Percentiles rank a stretch among this genome's conserved stretches.
Conservation (phyloP, 2,888 invertebrate genomes). For the Aspidiotus destructor region DNA sequence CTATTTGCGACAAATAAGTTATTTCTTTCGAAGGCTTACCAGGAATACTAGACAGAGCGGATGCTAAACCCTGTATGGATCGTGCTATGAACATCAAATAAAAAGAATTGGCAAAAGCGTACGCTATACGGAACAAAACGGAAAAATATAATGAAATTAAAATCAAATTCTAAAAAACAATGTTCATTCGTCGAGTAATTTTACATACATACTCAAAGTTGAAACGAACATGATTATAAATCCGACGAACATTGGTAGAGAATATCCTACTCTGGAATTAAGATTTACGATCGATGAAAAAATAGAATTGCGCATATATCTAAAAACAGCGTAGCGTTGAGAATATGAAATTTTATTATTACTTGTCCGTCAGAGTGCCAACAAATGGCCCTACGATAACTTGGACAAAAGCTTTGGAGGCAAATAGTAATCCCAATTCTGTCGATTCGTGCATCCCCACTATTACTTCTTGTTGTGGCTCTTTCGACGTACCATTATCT, state of each 20-base stretch:
- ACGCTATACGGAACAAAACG: slow-evolving; percentile 53
- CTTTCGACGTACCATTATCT: slow-evolving; percentile 38
- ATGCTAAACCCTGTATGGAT: slow-evolving; percentile 94
- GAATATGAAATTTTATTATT: slow-evolving; percentile 34
- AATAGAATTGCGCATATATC: not conserved
- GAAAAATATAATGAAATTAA: not conserved
- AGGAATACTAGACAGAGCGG: slow-evolving; percentile 96
- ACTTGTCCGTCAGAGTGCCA: slow-evolving; percentile 96
- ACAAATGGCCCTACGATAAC: slow-evolving; percentile 94
- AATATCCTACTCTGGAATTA: slow-evolving; percentile 84
- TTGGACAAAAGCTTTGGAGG: slow-evolving; percentile 96
- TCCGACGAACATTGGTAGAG: slow-evolving; percentile 97
- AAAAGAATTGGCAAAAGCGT: slow-evolving; percentile 94
- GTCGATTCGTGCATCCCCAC: slow-evolving; percentile 84
- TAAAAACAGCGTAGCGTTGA: not conserved
- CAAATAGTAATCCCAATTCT: slow-evolving; percentile 95
- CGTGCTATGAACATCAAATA: slow-evolving; percentile 86
- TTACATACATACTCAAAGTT: slow-evolving; percentile 64
- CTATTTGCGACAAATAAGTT: not conserved
- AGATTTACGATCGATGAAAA: slow-evolving; percentile 20
- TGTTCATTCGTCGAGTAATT: not conserved
- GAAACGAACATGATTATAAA: slow-evolving; percentile 98
- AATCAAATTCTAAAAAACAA: not conserved
- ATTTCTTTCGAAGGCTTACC: slow-evolving; percentile 46
- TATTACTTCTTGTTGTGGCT: slow-evolving; percentile 35